Evolutionary conservation across 2,797 vertebrate species (phyloP), one percentile per base, ranked within the genome.

Genomic region (Nannoperca australis): DNA sequence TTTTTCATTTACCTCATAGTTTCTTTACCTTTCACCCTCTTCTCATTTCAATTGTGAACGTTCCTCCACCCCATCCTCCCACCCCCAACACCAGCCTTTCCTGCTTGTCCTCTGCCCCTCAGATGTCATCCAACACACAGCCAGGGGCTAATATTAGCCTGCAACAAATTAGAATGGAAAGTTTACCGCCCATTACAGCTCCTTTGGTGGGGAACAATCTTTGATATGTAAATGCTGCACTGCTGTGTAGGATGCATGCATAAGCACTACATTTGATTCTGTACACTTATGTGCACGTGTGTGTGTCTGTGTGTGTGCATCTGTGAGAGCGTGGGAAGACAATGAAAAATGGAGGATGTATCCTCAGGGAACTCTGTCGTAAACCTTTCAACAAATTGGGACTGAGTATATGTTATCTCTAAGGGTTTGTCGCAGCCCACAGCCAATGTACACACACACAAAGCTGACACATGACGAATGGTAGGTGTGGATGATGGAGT

Each of bases 101-200:
- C 81, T 91, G 79, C 22, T 20, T 56, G 60, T 60, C 59, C 67
- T 62, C 87, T 87, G 84, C 90, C 89, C 91, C 87, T 93, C 88
- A 90, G 82, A 88, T 90, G 86, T 86, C 67, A 70, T 59, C 66
- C 81, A 88, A 70, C 78, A 85, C 85, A 84, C 73, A 85, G 85
- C 90, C 85, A 36, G 61, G 61, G 92, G 86, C 93, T 93, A 92
- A 94, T 86, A 91, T 87, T 89, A 89, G 84, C 80, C 85, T 70
- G 58, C 89, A 92, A 94, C 84, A 93, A 89, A 88, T 95, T 89
- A 91, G 85, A 92, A 91, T 49, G 77, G 78, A 91, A 85, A 87
- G 84, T 91, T 93, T 94, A 86, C 18, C 45, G 49, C 77, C 86
- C 83, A 92, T 92, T 89, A 88, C 45, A 81, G 59, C 81, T 90